Conservation (phyloP, 1,140 invertebrate species). For the Panonychus citri region DNA sequence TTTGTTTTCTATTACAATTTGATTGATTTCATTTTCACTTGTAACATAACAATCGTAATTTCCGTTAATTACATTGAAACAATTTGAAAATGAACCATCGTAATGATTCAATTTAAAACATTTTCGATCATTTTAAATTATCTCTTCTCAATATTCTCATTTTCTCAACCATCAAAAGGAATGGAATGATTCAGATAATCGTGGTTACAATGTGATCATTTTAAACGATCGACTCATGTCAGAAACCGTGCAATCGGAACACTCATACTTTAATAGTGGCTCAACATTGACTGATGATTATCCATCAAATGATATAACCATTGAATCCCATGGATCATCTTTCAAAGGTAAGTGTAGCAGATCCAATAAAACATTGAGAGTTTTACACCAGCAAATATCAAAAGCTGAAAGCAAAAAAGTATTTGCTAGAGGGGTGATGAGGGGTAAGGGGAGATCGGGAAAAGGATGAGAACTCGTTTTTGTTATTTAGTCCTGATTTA, state of each 20-base stretch:
- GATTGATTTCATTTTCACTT: not conserved
- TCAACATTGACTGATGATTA: not conserved
- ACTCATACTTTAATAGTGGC: not conserved
- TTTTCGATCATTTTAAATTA: not conserved
- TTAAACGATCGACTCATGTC: slow-evolving; percentile 9
- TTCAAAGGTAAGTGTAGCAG: slow-evolving; percentile 1
- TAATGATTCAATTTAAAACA: too few relatives aligned
- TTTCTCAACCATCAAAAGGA: not conserved
- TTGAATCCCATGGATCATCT: not conserved
- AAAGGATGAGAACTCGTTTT: too few relatives aligned
- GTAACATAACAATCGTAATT: not conserved
- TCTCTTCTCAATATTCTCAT: not conserved
- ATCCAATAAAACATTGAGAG: too few relatives aligned
- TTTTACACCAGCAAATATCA: too few relatives aligned
- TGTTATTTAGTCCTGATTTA: too few relatives aligned
- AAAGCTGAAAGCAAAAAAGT: too few relatives aligned
- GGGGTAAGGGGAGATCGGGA: too few relatives aligned
- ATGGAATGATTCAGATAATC: not conserved
- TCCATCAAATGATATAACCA: not conserved
- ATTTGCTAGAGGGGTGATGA: too few relatives aligned
- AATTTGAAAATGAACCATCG: too few relatives aligned
- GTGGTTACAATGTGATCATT: slow-evolving; percentile 7
- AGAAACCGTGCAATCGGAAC: slow-evolving; percentile 5
- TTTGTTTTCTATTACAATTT: not conserved
- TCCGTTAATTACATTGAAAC: too few relatives aligned